phyloP scores from a whole-genome alignment of 2,113 vertebrate species.

The Macquaria australasica region DNA sequence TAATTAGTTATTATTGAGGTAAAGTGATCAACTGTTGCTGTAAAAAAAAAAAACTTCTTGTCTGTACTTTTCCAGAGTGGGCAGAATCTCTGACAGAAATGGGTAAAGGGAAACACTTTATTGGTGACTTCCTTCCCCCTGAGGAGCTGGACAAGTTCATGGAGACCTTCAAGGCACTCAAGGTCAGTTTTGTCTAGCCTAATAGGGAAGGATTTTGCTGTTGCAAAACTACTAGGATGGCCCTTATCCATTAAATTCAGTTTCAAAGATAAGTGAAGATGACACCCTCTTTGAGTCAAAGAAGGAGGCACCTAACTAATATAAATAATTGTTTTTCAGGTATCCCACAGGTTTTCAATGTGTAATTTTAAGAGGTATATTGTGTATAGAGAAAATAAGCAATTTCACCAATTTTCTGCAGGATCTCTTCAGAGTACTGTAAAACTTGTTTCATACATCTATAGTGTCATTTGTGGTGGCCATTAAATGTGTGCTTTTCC shows the following conservation, averaged over 20 bases:
- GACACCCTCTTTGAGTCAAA: not conserved
- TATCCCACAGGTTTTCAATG: not conserved
- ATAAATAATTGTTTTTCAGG: not conserved
- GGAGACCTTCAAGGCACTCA: constrained; percentile 98
- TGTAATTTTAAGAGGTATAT: not conserved
- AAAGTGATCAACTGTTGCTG: not conserved
- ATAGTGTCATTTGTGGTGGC: not conserved
- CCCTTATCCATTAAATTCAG: not conserved
- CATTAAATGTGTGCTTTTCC: not conserved
- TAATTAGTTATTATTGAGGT: not conserved
- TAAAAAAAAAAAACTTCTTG: not conserved
- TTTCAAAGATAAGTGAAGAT: not conserved
- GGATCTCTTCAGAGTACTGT: not conserved
- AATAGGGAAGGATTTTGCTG: not conserved
- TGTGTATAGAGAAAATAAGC: not conserved
- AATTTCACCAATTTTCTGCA: not conserved
- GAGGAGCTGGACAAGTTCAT: constrained; percentile 99
- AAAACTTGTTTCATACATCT: not conserved
- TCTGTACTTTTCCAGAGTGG: constrained; percentile 89
- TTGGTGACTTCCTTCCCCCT: constrained; percentile 95
- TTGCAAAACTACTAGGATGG: not conserved
- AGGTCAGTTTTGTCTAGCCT: constrained; percentile 82
- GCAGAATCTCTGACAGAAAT: constrained; percentile 98
- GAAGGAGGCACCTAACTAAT: not conserved
- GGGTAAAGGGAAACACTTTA: constrained; percentile 98